Evolutionary conservation across 1,140 invertebrate genomes (phyloP).

Genomic region (Heliothis subflexa): DNA sequence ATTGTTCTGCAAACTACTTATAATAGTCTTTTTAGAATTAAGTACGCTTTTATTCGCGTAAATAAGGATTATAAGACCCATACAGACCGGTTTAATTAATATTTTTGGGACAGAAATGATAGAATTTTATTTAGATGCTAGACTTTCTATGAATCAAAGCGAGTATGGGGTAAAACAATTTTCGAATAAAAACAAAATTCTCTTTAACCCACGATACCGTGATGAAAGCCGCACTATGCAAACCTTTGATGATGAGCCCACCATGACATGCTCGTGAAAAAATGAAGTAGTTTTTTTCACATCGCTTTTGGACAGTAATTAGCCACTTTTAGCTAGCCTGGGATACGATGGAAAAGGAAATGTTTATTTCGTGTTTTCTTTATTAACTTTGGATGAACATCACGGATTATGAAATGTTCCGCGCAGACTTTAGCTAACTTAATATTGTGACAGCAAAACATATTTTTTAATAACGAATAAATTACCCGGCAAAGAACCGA

Average conservation of each 20-base stretch:
- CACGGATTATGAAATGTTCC: slow-evolving; percentile 27
- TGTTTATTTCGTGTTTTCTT: slow-evolving; percentile 33
- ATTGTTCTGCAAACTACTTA: too few relatives aligned
- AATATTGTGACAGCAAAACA: slow-evolving; percentile 26
- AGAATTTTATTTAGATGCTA: slow-evolving; percentile 13
- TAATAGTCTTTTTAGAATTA: background rate
- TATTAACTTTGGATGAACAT: slow-evolving; percentile 30
- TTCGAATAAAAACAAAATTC: slow-evolving; percentile 34
- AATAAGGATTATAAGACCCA: background rate
- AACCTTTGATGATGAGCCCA: slow-evolving; percentile 45
- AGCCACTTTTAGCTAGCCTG: slow-evolving; percentile 24
- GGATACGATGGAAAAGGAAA: slow-evolving; percentile 2
- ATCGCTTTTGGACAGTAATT: slow-evolving; percentile 46
- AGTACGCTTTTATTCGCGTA: background rate
- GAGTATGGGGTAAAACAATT: slow-evolving; percentile 24
- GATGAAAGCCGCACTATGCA: slow-evolving; percentile 39
- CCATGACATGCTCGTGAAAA: slow-evolving; percentile 43
- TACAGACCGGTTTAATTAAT: background rate
- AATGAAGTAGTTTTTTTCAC: slow-evolving; percentile 30
- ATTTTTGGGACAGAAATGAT: slow-evolving; percentile 2
- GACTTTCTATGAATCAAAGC: slow-evolving; percentile 4
- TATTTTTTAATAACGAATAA: slow-evolving; percentile 42
- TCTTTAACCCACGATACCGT: slow-evolving; percentile 27
- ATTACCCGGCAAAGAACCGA: slow-evolving; percentile 26
- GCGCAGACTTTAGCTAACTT: background rate